These are phyloP conservation scores for Poeciliopsis prolifica DNA, from an alignment of 2,113 vertebrate species.

Conservation along the genomic window DNA sequence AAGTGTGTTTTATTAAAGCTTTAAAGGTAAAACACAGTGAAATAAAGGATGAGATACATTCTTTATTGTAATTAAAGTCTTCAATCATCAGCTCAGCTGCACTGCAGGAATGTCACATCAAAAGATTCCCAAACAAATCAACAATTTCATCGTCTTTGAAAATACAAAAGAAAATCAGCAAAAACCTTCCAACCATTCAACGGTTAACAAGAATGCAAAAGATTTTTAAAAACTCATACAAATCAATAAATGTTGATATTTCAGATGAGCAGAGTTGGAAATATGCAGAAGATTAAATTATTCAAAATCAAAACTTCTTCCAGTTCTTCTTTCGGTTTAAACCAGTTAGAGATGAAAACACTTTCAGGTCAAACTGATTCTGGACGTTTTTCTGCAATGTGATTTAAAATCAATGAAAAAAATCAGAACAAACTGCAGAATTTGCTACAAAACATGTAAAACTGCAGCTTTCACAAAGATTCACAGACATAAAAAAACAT, in stretches of 20 bases:
- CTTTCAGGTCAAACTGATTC: not conserved
- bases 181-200: slow-evolving; percentile 76
- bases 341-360: not conserved
- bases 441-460: not conserved
- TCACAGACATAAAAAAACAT: not conserved
- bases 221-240: slow-evolving; percentile 25
- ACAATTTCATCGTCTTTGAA: slow-evolving; percentile 52
- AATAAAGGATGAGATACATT: slow-evolving; percentile 79
- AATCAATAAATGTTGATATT: not conserved
- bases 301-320: slow-evolving; percentile 47
- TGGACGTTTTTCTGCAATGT: not conserved
- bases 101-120: slow-evolving; percentile 85
- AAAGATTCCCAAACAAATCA: slow-evolving; percentile 77
- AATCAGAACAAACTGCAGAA: not conserved
- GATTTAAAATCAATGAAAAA: slow-evolving; percentile 1
- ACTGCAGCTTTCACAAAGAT: not conserved
- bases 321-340: slow-evolving; percentile 15
- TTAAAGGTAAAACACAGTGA: not conserved
- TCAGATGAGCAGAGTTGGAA: slow-evolving; percentile 43
- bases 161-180: slow-evolving; percentile 74
- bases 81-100: slow-evolving; percentile 82
- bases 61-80: slow-evolving; percentile 94
- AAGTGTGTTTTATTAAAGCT: not conserved
- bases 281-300: slow-evolving; percentile 34
- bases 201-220: slow-evolving; percentile 59